Conservation (phyloP, 1,140 invertebrate genomes). For the Dendroctonus ponderosae region DNA sequence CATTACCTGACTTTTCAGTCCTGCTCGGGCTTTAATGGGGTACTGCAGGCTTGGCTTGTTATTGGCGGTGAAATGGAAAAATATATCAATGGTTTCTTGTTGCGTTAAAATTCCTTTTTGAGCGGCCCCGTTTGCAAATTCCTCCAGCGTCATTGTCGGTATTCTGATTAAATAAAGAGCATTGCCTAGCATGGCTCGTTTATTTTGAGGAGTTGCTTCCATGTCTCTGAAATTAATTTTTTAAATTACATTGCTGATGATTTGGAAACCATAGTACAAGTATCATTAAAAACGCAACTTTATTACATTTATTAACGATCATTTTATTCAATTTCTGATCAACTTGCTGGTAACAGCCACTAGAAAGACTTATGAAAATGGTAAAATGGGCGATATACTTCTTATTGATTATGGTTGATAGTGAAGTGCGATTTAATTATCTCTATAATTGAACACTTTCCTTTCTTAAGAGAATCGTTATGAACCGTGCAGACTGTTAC, state of each 20-base stretch:
- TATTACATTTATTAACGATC: background rate
- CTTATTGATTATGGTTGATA: too few relatives aligned
- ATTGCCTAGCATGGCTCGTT: constrained; percentile 70
- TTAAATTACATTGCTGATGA: background rate
- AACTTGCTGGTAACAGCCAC: too few relatives aligned
- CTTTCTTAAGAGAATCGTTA: too few relatives aligned
- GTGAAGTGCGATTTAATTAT: too few relatives aligned
- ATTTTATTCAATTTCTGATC: too few relatives aligned
- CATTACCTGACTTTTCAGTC: constrained; percentile 81
- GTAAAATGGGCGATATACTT: too few relatives aligned
- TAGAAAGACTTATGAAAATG: too few relatives aligned
- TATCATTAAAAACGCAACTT: background rate
- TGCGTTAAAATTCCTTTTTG: constrained; percentile 84
- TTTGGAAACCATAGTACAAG: background rate
- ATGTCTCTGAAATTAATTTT: constrained; percentile 59
- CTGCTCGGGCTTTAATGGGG: constrained; percentile 75
- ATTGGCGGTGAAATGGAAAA: constrained; percentile 83
- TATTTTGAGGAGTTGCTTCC: constrained; percentile 70
- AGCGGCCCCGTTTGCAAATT: constrained; percentile 88
- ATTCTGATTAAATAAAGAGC: constrained; percentile 83
- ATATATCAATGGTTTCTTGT: constrained; percentile 89
- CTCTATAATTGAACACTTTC: too few relatives aligned
- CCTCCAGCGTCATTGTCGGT: constrained; percentile 85
- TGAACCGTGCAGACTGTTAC: too few relatives aligned
- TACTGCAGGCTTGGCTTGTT: constrained; percentile 80